A percentile compares a stretch with the other conserved stretches of the same genome.
These are phyloP conservation scores for Sinhomidia bicolor DNA, from an alignment of 2,888 invertebrate genomes.

Conservation along the genomic window DNA sequence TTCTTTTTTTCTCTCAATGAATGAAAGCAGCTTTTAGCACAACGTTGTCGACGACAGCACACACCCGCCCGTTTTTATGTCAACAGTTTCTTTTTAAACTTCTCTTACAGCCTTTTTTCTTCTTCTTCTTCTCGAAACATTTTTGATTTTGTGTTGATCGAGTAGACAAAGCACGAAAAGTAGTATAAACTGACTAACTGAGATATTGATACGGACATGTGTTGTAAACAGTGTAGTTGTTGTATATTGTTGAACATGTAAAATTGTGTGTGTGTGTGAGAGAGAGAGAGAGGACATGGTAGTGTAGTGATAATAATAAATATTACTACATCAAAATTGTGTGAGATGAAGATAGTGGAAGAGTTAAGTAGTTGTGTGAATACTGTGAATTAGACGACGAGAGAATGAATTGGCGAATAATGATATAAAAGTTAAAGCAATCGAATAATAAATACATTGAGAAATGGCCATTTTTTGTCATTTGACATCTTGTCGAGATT, in stretches of 20 bases:
- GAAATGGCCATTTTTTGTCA: slow-evolving; percentile 53
- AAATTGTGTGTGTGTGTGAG: background rate
- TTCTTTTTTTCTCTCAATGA: slow-evolving; percentile 46
- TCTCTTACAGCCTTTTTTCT: background rate
- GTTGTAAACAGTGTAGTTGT: background rate
- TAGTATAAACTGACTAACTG: background rate
- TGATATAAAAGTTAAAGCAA: slow-evolving; percentile 45
- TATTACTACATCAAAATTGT: slow-evolving; percentile 15
- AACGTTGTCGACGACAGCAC: slow-evolving; percentile 28
- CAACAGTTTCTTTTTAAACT: slow-evolving; percentile 54
- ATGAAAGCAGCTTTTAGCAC: slow-evolving; percentile 61
- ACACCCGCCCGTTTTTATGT: slow-evolving; percentile 69
- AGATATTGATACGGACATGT: slow-evolving; percentile 57
- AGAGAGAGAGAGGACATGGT: background rate
- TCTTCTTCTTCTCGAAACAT: background rate
- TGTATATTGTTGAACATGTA: slow-evolving; percentile 4
- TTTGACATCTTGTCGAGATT: background rate
- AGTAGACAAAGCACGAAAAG: too few species aligned
- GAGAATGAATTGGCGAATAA: slow-evolving; percentile 46
- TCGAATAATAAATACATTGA: slow-evolving; percentile 51
- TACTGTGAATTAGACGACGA: too few species aligned
- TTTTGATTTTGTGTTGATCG: too few species aligned
- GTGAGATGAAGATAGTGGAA: slow-evolving; percentile 9
- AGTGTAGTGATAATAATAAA: slow-evolving; percentile 9
- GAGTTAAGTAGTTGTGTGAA: slow-evolving; percentile 30